Evolutionary conservation across 2,888 invertebrate genomes (phyloP).

Genomic region (Netelia inedita): DNA sequence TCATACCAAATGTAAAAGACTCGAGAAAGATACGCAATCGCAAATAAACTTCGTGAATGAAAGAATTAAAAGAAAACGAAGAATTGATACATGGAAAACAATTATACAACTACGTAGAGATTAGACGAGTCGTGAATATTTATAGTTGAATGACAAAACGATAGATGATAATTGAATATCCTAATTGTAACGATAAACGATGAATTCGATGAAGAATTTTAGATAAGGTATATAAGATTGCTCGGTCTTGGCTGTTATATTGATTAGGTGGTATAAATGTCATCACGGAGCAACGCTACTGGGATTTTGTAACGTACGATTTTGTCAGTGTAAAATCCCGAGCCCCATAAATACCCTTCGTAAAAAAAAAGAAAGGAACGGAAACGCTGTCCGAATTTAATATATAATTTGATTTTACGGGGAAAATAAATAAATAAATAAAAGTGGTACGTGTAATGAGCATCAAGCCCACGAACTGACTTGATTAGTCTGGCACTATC

Average conservation of each 20-base stretch:
- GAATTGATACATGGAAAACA: slow-evolving; percentile 23
- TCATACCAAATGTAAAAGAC: neutral
- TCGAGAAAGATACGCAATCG: slow-evolving; percentile 29
- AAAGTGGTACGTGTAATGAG: slow-evolving; percentile 36
- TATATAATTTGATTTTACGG: slow-evolving; percentile 51
- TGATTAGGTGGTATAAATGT: slow-evolving; percentile 71
- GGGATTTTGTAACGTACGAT: slow-evolving; percentile 55
- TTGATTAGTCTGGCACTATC: slow-evolving; percentile 66
- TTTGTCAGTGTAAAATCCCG: slow-evolving; percentile 43
- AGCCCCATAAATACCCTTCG: neutral
- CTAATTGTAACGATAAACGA: slow-evolving; percentile 74
- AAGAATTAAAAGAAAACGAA: slow-evolving; percentile 35
- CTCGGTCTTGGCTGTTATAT: slow-evolving; percentile 77
- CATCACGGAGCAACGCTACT: slow-evolving; percentile 68
- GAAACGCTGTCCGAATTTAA: slow-evolving; percentile 49
- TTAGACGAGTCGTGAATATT: slow-evolving; percentile 67
- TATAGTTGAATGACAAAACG: slow-evolving; percentile 58
- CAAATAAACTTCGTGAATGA: slow-evolving; percentile 46
- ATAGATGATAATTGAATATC: slow-evolving; percentile 54
- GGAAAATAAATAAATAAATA: slow-evolving; percentile 23
- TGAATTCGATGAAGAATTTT: slow-evolving; percentile 70
- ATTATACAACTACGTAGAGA: slow-evolving; percentile 65
- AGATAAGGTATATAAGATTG: slow-evolving; percentile 74
- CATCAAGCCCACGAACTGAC: slow-evolving; percentile 39
- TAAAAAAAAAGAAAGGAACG: slow-evolving; percentile 17